phyloP scores from a whole-genome alignment of 2,113 vertebrate genomes.

The Pan troglodytes region NHGRI_mPanTro3-v2.1_pri NC_072401.2:9194001-9194500 shows the following conservation, averaged over 20 bases:
- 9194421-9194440: background rate
- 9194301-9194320: fast-evolving
- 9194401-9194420: fast-evolving
- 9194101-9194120: background rate
- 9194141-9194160: background rate
- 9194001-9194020: background rate
- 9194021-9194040: background rate
- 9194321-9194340: fast-evolving
- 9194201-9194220: background rate
- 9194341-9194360: fast-evolving
- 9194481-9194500: background rate
- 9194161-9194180: background rate
- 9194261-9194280: fast-evolving
- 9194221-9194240: background rate
- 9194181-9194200: fast-evolving
- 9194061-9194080: background rate
- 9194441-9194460: background rate
- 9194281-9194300: too few relatives aligned
- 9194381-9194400: background rate
- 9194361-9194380: background rate
- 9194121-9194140: background rate
- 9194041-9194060: fast-evolving
- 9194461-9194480: fast-evolving
- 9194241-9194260: background rate
- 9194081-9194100: background rate